Evolutionary conservation across 2,797 vertebrate species (phyloP).

Genomic region (Bryconaethiops microstoma): DNA sequence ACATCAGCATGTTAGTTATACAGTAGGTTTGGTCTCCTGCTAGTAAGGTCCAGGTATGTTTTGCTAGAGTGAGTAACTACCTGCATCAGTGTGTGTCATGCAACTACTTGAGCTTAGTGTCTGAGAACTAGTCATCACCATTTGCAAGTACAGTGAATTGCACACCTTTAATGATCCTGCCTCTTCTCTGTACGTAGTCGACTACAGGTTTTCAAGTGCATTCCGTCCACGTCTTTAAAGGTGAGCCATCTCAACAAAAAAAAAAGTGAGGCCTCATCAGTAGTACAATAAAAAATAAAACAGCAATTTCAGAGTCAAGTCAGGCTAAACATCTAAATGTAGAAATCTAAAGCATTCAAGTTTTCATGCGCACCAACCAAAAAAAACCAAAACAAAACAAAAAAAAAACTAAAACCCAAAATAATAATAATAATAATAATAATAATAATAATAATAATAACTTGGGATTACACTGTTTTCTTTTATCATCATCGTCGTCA

Average conservation of each 20-base stretch:
- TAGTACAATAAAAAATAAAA: conserved; percentile 72
- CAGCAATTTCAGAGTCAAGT: conserved; percentile 74
- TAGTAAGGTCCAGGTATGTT: conserved; percentile 46
- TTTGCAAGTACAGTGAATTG: conserved; percentile 79
- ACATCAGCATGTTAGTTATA: conserved; percentile 48
- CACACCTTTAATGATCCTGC: conserved; percentile 74
- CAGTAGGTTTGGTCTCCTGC: conserved; percentile 53
- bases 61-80: conserved; percentile 46
- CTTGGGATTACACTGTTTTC: conserved; percentile 72
- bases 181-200: conserved; percentile 71
- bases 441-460: not conserved
- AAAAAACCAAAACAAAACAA: conserved; percentile 66
- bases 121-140: conserved; percentile 47
- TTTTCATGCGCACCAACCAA: conserved; percentile 81
- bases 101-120: conserved; percentile 49
- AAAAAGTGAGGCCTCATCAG: conserved; percentile 80
- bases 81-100: conserved; percentile 45
- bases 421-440: too few species aligned
- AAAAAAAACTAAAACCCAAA: conserved; percentile 61
- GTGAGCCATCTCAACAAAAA: conserved; percentile 78
- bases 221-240: conserved; percentile 72
- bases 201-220: conserved; percentile 73
- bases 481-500: conserved; percentile 46
- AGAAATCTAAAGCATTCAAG: conserved; percentile 82
- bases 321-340: conserved; percentile 75